Evolutionary conservation across 1,140 invertebrate genomes (phyloP), one percentile per base, ranked within the genome.

Genomic region (Neocloeon triangulifer): DNA sequence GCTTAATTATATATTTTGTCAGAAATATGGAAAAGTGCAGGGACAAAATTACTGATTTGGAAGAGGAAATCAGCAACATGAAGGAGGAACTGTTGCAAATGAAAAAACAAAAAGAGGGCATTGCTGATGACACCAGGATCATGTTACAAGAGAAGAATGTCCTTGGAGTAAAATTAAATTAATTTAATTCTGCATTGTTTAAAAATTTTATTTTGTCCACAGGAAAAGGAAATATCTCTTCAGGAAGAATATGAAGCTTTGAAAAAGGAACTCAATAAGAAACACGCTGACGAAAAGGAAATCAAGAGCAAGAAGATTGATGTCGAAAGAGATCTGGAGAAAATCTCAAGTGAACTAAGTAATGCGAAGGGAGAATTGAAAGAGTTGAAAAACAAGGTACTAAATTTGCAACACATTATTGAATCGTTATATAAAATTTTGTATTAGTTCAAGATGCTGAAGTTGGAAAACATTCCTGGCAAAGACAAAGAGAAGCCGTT

Each of bases 21-120:
- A 73, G 80, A 35, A 85, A 86, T 50, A 54, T 66, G 0, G 67
- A 66, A 25, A 82, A 81, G 39, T 59, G 64, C 0, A 58, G 68
- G 38, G 66, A 73, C 21, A 67, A 69, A 39, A 73, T 85, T 25
- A 51, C 63, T 32, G 70, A 65, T 40, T 61, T 78, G 39, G 66
- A 77, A 38, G 56, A 61, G 12, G 80, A 88, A 41, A 60, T 84
- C 0, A 51, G 54, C 25, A 57, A 62, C 7, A 61, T 59, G 0
- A 66, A 75, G 41, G 54, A 67, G 15, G 59, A 62, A 30, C 37
- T 80, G 8, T 58, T 53, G n/a, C 44, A 53, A 2, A 61, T 73
- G 33, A 63, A 64, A 39, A 53, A 59, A 7, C 57, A 79, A 43
- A 61, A 51, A 25, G 54, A 55, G 18, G 48, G 61, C 28, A 52